Evolutionary conservation across 64 coral and sea anemone species (phyloP).

Genomic region (Cladopsammia gracilis): DNA sequence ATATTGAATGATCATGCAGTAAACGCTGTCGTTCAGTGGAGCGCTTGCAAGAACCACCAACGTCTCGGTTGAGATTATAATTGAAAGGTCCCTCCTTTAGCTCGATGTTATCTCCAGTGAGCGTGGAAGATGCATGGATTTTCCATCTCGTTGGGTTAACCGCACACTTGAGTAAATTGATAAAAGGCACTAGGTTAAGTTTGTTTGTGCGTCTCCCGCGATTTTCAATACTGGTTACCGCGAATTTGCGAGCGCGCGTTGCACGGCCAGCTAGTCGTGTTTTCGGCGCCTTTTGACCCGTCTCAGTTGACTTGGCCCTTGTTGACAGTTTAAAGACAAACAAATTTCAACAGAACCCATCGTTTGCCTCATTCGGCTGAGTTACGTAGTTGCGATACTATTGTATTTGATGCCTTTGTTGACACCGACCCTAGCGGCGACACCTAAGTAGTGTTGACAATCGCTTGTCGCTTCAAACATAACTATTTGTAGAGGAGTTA

Average conservation of each 20-base stretch:
- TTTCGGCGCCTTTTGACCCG: background rate
- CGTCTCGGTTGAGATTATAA: slow-evolving; percentile 28
- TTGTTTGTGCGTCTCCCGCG: slow-evolving; percentile 31
- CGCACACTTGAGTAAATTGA: slow-evolving; percentile 51
- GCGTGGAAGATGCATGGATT: slow-evolving; percentile 2
- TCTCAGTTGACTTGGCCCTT: slow-evolving; percentile 3
- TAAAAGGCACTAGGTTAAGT: slow-evolving; percentile 45
- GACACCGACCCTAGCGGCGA: slow-evolving; percentile 41
- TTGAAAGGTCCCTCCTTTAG: slow-evolving; percentile 18
- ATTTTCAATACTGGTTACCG: background rate
- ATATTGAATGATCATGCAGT: slow-evolving; percentile 6
- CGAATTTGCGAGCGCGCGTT: background rate
- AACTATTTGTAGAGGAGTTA: slow-evolving; percentile 40
- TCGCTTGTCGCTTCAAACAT: slow-evolving; percentile 37
- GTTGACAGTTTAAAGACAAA: slow-evolving; percentile 53
- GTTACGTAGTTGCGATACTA: slow-evolving; percentile 17
- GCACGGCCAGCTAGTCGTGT: background rate
- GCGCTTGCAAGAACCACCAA: slow-evolving; percentile 1
- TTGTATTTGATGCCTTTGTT: slow-evolving; percentile 43
- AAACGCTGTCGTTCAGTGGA: background rate
- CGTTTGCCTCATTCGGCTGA: background rate
- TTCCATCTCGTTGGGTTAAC: slow-evolving; percentile 47
- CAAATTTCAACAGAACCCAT: slow-evolving; percentile 33
- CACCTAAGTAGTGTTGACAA: slow-evolving; percentile 36
- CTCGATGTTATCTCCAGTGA: slow-evolving; percentile 3